Conservation (phyloP, 2,113 vertebrate species). For the Hyperopisus bebe region DNA sequence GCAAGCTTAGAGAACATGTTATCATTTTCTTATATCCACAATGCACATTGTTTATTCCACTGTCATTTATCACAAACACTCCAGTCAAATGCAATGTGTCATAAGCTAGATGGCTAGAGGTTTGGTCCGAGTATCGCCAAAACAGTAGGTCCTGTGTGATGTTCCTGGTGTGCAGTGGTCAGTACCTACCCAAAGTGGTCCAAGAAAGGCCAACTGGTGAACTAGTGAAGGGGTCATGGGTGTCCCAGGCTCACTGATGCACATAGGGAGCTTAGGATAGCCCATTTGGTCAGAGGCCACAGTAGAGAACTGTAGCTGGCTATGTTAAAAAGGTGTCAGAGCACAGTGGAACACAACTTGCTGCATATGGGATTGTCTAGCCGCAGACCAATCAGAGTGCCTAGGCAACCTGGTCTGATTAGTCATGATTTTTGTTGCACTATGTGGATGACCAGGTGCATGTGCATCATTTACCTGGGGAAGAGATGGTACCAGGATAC, state of each 20-base stretch:
- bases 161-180: background rate
- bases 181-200: background rate
- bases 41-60: background rate
- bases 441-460: background rate
- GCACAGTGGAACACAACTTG: background rate
- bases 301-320: background rate
- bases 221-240: background rate
- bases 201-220: background rate
- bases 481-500: background rate
- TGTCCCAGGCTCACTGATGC: background rate
- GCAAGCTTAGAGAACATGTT: background rate
- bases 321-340: background rate
- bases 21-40: background rate
- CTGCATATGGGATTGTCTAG: background rate
- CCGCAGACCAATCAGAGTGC: background rate
- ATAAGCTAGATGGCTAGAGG: background rate
- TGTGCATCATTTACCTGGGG: background rate
- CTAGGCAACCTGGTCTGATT: background rate
- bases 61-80: slow-evolving; percentile 2
- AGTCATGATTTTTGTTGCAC: background rate
- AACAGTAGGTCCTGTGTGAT: background rate
- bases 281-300: background rate
- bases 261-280: background rate
- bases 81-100: slow-evolving; percentile 1
- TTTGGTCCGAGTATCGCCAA: background rate